Base-by-base conservation (phyloP, 2,888 invertebrate species). In the Sesia apiformis region DNA sequence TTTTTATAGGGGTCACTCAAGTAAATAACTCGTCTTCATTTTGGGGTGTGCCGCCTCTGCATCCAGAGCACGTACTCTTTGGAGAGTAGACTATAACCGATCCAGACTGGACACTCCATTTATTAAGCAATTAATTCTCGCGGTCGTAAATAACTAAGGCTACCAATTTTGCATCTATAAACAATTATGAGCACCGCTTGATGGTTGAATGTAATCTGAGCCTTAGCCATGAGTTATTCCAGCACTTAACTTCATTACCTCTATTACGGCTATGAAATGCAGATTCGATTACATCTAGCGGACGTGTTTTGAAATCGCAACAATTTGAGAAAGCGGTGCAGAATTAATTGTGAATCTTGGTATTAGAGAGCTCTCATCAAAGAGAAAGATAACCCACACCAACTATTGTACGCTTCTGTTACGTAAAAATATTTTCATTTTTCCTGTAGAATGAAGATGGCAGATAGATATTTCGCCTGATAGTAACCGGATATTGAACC, bases 11-110 rank as follows among this genome's bases (percentile, higher is more conserved):
- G 84, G 84, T 83, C 83, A 82, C 70, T 77, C 76, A 73, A 74
- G 79, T 79, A 81, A 80, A 83, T 79, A 82, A 76, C 78, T 78
- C 75, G 76, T 81, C 82, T 79, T 76, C 72, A 71, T 69, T 69
- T 64, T 54, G 64, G 62, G 61, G 60, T 53, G 59, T 55, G 59
- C 39, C 60, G 39, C 39, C 53, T 70, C 59, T 53, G 65, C 57
- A 75, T 60, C 62, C 76, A 40, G 57, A 56, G 59, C 76, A 76
- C 76, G 76, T 64, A 52, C 58, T 50, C 49, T n/a, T 54, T 39
- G 38, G 50, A 54, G 53, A 52, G 53, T 51, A 55, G 51, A 63
- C 60, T 57, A 63, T 59, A 57, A 52, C 42, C 55, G 52, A 61
- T 61, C 62, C 54, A 38, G 50, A 50, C 50, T 50, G 50, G 50